Evolutionary conservation across 2,113 vertebrate genomes (phyloP).

Genomic region (Arenaria interpres): DNA sequence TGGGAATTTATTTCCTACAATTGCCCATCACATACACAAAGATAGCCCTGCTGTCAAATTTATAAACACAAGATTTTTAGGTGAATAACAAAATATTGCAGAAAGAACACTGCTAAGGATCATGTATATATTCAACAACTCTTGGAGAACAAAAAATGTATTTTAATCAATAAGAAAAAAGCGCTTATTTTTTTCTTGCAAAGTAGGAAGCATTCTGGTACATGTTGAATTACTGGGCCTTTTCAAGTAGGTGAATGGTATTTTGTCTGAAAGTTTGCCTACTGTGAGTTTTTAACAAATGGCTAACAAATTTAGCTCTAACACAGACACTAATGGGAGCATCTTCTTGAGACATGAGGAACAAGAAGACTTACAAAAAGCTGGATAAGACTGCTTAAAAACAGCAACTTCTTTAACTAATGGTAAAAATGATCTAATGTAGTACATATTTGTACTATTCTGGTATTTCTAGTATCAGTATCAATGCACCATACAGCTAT

Average conservation of each 20-base stretch:
- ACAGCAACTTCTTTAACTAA: neutral
- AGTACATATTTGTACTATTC: neutral
- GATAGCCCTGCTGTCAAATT: neutral
- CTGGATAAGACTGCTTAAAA: neutral
- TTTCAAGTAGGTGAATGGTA: neutral
- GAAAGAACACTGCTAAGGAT: neutral
- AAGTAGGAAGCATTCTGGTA: neutral
- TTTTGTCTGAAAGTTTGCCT: neutral
- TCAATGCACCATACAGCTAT: neutral
- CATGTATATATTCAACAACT: neutral
- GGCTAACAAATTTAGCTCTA: neutral
- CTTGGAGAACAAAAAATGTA: neutral
- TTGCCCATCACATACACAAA: neutral
- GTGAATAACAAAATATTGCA: neutral
- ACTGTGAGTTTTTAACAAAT: neutral
- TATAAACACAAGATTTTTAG: neutral
- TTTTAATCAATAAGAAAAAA: neutral
- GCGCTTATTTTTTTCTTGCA: fast-evolving
- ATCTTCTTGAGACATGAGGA: neutral
- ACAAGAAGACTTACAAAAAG: neutral
- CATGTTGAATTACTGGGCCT: neutral
- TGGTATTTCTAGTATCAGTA: neutral
- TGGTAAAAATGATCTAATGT: neutral
- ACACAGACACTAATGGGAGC: neutral
- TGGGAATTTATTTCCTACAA: neutral